Evolutionary conservation across 2,113 vertebrate genomes (phyloP).

Genomic region (Cricetomys ansorgei): DNA sequence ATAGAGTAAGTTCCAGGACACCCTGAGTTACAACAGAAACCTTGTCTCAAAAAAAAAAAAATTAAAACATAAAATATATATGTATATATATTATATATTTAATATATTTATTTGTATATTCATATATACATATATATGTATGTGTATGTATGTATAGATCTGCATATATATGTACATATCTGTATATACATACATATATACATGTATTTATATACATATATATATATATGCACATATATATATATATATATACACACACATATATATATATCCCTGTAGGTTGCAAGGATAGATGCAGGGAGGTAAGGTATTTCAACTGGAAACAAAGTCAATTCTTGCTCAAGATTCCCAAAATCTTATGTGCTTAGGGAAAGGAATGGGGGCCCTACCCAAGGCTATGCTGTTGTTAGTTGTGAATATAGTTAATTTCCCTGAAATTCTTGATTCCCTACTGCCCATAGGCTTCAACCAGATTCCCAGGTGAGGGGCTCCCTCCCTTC

Average conservation of each 20-base stretch:
- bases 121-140: not conserved
- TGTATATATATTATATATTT: too few relatives aligned
- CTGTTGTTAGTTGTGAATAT: too few relatives aligned
- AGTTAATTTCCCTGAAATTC: not conserved
- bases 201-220: not conserved
- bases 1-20: not conserved
- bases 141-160: not conserved
- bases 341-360: not conserved
- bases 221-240: not conserved
- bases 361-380: not conserved
- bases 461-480: not conserved
- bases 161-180: not conserved
- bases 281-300: not conserved
- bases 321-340: not conserved
- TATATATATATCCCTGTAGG: not conserved
- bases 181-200: too few relatives aligned
- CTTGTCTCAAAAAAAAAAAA: not conserved
- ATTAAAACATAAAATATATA: too few relatives aligned
- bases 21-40: not conserved
- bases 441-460: not conserved
- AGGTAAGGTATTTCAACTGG: not conserved
- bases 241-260: not conserved
- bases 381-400: not conserved
- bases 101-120: too few relatives aligned
- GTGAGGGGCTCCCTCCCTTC: not conserved